These are phyloP conservation scores for Pemphigus obesinymphae DNA, from an alignment of 1,140 invertebrate species.

Conservation along the genomic window DNA sequence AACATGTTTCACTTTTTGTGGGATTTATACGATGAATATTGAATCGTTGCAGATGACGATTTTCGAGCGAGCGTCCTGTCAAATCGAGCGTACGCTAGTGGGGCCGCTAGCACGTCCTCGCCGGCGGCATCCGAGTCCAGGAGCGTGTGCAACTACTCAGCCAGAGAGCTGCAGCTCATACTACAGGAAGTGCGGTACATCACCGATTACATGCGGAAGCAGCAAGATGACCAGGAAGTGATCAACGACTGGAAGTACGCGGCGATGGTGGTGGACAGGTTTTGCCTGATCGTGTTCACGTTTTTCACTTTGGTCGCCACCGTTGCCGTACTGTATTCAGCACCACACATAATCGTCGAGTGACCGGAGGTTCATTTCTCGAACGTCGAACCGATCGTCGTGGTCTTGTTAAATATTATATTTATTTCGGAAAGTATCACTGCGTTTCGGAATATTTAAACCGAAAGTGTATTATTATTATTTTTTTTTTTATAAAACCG, in stretches of 20 bases:
- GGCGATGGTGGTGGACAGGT: conserved; percentile 96
- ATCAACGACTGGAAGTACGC: conserved; percentile 99
- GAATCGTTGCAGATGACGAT: too few relatives aligned
- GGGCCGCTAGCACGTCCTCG: conserved; percentile 49
- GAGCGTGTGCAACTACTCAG: conserved; percentile 49
- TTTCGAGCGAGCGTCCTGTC: conserved; percentile 56
- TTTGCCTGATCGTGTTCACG: conserved; percentile 95
- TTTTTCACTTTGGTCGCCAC: conserved; percentile 94
- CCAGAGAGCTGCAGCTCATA: conserved; percentile 73
- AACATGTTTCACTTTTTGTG: too few relatives aligned
- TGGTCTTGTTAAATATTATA: conserved; percentile 13
- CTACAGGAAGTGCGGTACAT: conserved; percentile 91
- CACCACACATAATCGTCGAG: conserved; percentile 93
- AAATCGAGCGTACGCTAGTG: conserved; percentile 54
- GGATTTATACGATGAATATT: too few relatives aligned
- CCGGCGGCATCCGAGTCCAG: conserved; percentile 51
- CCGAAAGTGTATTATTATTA: too few relatives aligned
- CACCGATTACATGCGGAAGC: conserved; percentile 81
- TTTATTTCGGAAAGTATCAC: background rate
- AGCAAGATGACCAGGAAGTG: conserved; percentile 83
- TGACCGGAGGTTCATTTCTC: conserved; percentile 53
- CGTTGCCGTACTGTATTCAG: conserved; percentile 84
- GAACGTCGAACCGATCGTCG: background rate
- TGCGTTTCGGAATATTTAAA: background rate
- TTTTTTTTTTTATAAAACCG: conserved; percentile 8